Percentiles rank a stretch among this genome's conserved stretches.
Evolutionary conservation across 64 coral and sea anemone genomes (phyloP).

Genomic region (Actinia tenebrosa): DNA sequence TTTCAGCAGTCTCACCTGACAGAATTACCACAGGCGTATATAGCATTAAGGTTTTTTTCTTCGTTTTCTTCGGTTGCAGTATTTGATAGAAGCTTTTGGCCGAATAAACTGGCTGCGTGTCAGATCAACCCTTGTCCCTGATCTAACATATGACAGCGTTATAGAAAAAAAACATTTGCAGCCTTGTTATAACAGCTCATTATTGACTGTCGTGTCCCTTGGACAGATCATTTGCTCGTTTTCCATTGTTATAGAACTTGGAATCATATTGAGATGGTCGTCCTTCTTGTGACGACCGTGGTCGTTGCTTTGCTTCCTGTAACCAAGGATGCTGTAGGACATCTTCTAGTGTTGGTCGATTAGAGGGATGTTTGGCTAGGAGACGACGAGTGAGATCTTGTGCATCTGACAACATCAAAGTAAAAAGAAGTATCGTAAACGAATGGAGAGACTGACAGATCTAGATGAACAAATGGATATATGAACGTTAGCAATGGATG

Average conservation of each 20-base stretch:
- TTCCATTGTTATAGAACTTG: conserved; percentile 3
- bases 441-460: not conserved
- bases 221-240: not conserved
- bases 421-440: not conserved
- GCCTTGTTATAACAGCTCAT: not conserved
- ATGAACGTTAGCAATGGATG: not conserved
- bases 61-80: too few species aligned
- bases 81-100: too few species aligned
- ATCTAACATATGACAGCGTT: too few species aligned
- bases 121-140: too few species aligned
- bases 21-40: too few species aligned
- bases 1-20: too few species aligned
- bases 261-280: not conserved
- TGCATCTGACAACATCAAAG: conserved; percentile 18
- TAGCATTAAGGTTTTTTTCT: too few species aligned
- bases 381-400: conserved; percentile 47
- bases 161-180: too few species aligned
- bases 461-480: not conserved
- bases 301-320: not conserved
- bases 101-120: too few species aligned
- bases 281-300: not conserved
- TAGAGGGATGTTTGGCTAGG: conserved; percentile 52
- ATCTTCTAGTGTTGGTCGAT: conserved; percentile 46
- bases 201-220: conserved; percentile 6
- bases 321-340: conserved; percentile 53